Evolutionary conservation across 1,140 invertebrate genomes (phyloP), one percentile per base, ranked within the genome.

Genomic region (Plectrocnemia conspersa): DNA sequence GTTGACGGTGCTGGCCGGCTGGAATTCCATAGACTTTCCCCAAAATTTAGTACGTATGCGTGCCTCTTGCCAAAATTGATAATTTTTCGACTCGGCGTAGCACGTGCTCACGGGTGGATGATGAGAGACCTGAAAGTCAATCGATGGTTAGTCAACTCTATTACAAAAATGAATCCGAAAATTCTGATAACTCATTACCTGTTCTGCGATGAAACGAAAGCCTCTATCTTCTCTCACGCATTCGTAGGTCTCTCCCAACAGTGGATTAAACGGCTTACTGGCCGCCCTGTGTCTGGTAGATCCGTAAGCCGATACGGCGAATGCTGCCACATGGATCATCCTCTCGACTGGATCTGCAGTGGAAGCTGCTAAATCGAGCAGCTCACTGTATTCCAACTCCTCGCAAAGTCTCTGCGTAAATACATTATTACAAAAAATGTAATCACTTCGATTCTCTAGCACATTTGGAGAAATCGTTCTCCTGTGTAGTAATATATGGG

Each of bases 21-120:
- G 85, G 67, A 92, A 87, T 73, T 92, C 89, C 79, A 93, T 89
- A 23, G 88, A 91, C 73, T 91, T 92, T 50, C 89, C 89, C 89
- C 89, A 93, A 74, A 93, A 93, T 70, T 89, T 90, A 19, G 89
- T 87, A 71, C 89, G 90, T 56, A 91, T 88, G 58, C 86, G 74
- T 2, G 83, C 80, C 65, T 88, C 84, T 78, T 91, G 88, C 82
- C 84, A 88, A 69, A 90, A 88, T 3, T 77, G 77, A 73, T 88
- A 93, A 64, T 65, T 68, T 4, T 64, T 60, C 2, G 83, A 83
- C 65, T 88, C 83, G 10, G 85, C 86, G 74, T 91, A 79, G 66
- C 89, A 90, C 11, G 86, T 88, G 64, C 84, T 88, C 19, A 93
- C 77, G 1, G 90, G 89, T 1, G 91, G 91, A 76, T 93, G 89